Percentiles rank a stretch among this genome's conserved stretches.
Conservation (phyloP, 2,888 invertebrate genomes). For the Allygus modestus region DNA sequence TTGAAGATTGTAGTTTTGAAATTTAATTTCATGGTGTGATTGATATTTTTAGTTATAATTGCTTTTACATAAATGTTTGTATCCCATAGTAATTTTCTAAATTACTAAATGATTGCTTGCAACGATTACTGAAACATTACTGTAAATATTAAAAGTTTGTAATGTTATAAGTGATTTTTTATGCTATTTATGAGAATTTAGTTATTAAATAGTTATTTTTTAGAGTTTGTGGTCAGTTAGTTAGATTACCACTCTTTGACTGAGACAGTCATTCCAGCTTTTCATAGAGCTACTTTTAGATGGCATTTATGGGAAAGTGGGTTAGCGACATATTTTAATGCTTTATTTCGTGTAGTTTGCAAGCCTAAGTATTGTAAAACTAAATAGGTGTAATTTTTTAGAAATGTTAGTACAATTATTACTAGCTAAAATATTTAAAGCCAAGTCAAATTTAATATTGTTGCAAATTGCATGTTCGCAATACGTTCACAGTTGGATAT, state of each 20-base stretch:
- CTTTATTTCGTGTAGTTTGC: constrained; percentile 19
- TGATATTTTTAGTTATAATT: too few species aligned
- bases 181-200: neutral
- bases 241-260: neutral
- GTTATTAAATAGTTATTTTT: neutral
- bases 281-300: constrained; percentile 1
- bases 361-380: constrained; percentile 20
- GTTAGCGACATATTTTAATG: neutral
- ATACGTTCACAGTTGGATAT: neutral
- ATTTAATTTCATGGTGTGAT: too few species aligned
- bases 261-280: constrained; percentile 3
- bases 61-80: too few species aligned
- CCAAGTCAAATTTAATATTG: neutral
- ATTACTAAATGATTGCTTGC: too few species aligned
- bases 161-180: too few species aligned
- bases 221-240: constrained; percentile 15
- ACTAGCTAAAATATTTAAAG: neutral
- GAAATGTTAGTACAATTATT: constrained; percentile 10
- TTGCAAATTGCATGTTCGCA: neutral
- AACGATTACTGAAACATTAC: too few species aligned
- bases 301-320: constrained; percentile 3
- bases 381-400: constrained; percentile 29
- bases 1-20: too few species aligned
- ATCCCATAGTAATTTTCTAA: too few species aligned
- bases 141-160: too few species aligned